phyloP scores from a whole-genome alignment of 2,797 vertebrate genomes.

The Podarcis lilfordi region DNA sequence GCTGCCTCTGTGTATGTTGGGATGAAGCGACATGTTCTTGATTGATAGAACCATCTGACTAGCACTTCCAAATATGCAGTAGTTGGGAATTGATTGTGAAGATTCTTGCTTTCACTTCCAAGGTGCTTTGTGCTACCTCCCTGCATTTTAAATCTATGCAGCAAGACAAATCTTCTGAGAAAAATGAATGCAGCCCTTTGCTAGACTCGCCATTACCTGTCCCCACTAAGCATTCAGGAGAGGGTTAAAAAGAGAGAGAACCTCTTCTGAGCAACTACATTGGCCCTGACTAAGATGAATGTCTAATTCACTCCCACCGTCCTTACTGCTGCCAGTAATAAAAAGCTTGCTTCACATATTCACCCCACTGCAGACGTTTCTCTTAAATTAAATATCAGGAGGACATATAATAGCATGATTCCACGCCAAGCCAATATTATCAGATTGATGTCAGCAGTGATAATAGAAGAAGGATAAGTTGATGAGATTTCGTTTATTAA shows the following conservation, averaged over 20 bases:
- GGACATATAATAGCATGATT: conserved; percentile 76
- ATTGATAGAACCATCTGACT: conserved; percentile 48
- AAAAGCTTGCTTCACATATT: conserved; percentile 80
- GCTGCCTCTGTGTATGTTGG: conserved; percentile 19
- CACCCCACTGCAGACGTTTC: conserved; percentile 74
- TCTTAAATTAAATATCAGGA: conserved; percentile 82
- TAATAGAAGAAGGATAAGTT: conserved; percentile 81
- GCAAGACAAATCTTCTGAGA: conserved; percentile 58
- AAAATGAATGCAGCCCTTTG: conserved; percentile 60
- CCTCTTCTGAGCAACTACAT: conserved; percentile 72
- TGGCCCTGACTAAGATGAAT: conserved; percentile 82
- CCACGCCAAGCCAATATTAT: conserved; percentile 79
- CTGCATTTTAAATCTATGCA: conserved; percentile 52
- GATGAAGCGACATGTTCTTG: conserved; percentile 38
- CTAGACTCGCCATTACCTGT: conserved; percentile 65
- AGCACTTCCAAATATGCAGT: neutral
- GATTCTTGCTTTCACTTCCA: conserved; percentile 59
- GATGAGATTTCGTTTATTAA: conserved; percentile 82
- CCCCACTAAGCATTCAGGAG: conserved; percentile 60
- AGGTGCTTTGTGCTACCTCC: conserved; percentile 38
- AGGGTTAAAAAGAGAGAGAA: conserved; percentile 72
- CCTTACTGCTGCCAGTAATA: conserved; percentile 80
- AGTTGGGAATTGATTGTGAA: conserved; percentile 21
- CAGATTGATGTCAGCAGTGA: conserved; percentile 82
- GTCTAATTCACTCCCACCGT: conserved; percentile 78